These are phyloP conservation scores for Pseudochaenichthys georgianus DNA, from an alignment of 2,797 vertebrate genomes.

Conservation along the genomic window DNA sequence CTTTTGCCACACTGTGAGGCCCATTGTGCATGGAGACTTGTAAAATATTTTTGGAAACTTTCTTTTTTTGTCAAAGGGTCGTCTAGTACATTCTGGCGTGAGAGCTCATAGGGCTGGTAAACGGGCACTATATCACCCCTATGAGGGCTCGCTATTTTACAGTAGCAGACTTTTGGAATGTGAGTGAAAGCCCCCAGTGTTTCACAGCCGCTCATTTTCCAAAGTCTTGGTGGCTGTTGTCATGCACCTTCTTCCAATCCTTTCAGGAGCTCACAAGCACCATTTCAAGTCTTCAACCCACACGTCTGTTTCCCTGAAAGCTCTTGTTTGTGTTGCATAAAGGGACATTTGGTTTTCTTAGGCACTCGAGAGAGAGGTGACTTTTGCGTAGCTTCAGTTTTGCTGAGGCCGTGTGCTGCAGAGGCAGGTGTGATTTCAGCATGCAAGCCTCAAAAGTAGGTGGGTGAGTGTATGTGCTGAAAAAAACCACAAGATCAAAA, in stretches of 20 bases:
- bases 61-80: constrained; percentile 54
- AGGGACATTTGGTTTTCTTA: constrained; percentile 60
- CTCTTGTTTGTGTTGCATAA: constrained; percentile 62
- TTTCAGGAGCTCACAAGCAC: constrained; percentile 32
- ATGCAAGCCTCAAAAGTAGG: constrained; percentile 68
- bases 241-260: constrained; percentile 52
- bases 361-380: constrained; percentile 44
- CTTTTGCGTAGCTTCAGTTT: constrained; percentile 65
- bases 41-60: constrained; percentile 76
- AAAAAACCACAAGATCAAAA: constrained; percentile 84
- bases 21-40: constrained; percentile 69
- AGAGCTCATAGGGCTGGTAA: constrained; percentile 58
- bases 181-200: constrained; percentile 61
- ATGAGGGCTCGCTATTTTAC: constrained; percentile 64
- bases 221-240: constrained; percentile 53
- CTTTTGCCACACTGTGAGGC: constrained; percentile 57
- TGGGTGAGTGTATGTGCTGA: constrained; percentile 63
- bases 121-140: constrained; percentile 58
- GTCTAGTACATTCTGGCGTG: constrained; percentile 57
- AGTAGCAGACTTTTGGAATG: constrained; percentile 74
- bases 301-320: constrained; percentile 61
- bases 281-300: constrained; percentile 60
- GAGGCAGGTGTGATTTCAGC: constrained; percentile 80
- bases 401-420: constrained; percentile 72
- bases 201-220: constrained; percentile 54